phyloP scores from a whole-genome alignment of 2,888 invertebrate species.

The Archips crataeganus region DNA sequence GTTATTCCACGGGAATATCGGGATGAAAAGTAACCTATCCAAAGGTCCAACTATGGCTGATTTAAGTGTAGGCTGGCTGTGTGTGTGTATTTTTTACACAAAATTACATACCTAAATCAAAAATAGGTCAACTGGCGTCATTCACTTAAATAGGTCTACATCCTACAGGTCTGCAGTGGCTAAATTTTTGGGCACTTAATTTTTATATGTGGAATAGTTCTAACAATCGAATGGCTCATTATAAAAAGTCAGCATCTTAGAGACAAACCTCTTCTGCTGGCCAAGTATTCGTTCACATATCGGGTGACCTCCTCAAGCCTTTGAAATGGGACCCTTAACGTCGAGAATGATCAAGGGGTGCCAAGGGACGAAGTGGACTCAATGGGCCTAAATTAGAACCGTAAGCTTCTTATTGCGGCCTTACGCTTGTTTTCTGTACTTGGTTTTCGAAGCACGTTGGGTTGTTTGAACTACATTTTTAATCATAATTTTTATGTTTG shows the following conservation, averaged over 20 bases:
- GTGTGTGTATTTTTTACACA: too few species aligned
- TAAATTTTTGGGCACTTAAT: too few species aligned
- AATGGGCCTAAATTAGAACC: constrained; percentile 62
- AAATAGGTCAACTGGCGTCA: too few species aligned
- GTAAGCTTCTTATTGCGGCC: constrained; percentile 60
- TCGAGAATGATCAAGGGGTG: constrained; percentile 76
- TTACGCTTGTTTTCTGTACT: constrained; percentile 18
- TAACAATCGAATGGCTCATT: not conserved
- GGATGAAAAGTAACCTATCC: too few species aligned
- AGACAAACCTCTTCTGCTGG: constrained; percentile 8
- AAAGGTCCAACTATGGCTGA: too few species aligned
- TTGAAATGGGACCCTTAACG: constrained; percentile 69
- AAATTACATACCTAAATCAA: too few species aligned
- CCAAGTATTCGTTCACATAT: constrained; percentile 50
- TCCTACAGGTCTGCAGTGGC: too few species aligned
- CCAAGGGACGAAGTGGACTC: constrained; percentile 62
- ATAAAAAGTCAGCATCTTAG: not conserved
- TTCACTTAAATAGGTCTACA: too few species aligned
- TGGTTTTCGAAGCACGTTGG: not conserved
- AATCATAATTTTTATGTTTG: too few species aligned
- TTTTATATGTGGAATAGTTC: not conserved
- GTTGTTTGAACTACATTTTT: not conserved
- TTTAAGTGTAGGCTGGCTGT: too few species aligned
- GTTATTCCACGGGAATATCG: too few species aligned
- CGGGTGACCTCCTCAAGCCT: constrained; percentile 63